phyloP scores from a whole-genome alignment of 2,113 vertebrate species.

The Tricholaema leucomelas region DNA sequence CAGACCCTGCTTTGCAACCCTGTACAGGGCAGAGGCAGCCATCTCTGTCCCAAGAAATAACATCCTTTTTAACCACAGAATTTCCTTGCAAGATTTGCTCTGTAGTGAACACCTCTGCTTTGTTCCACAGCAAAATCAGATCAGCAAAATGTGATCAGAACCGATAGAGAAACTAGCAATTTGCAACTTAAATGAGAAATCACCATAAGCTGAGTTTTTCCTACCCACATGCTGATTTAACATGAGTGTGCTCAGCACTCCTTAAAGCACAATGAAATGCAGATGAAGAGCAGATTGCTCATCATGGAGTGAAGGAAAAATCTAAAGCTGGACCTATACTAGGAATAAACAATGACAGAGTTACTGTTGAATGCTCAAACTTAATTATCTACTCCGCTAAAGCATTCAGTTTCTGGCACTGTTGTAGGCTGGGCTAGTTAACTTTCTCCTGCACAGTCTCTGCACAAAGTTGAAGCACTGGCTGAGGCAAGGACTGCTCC shows the following conservation, averaged over 20 bases:
- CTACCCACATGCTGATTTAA: not conserved
- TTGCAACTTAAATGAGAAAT: not conserved
- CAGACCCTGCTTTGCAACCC: rapidly evolving
- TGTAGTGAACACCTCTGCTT: not conserved
- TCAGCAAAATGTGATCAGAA: not conserved
- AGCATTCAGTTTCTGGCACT: not conserved
- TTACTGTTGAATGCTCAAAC: not conserved
- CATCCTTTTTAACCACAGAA: not conserved
- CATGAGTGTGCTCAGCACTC: not conserved
- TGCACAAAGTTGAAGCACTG: not conserved
- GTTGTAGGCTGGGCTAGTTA: not conserved
- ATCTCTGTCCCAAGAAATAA: not conserved
- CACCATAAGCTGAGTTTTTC: not conserved
- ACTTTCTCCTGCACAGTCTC: not conserved
- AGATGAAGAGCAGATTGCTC: not conserved
- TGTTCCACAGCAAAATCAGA: not conserved
- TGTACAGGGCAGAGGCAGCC: not conserved
- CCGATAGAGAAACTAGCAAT: not conserved
- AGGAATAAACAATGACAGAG: not conserved
- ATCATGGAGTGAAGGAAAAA: not conserved
- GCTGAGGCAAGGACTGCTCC: not conserved
- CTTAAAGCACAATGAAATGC: not conserved
- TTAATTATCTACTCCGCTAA: not conserved
- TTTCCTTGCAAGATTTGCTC: not conserved
- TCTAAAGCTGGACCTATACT: not conserved